A percentile compares a stretch with the other conserved stretches of the same genome.
Conservation (phyloP, 1,140 invertebrate species). For the Zaprionus gabonicus region DNA sequence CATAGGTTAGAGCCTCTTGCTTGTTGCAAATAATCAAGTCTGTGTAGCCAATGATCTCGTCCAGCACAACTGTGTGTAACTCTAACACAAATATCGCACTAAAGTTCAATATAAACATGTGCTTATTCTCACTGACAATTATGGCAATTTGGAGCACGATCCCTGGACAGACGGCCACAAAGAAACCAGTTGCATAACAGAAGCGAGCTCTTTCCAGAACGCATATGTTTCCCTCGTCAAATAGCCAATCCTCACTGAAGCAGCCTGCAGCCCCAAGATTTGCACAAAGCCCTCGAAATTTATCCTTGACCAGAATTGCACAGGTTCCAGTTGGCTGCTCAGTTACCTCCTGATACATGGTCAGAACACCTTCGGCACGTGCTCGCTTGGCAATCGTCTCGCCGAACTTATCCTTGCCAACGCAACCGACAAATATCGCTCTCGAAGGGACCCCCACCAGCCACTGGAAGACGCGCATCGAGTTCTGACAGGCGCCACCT, state of each 20-base stretch:
- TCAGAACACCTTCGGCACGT: conserved; percentile 91
- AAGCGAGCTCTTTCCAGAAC: conserved; percentile 40
- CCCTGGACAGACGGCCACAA: conserved; percentile 50
- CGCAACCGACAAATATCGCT: conserved; percentile 95
- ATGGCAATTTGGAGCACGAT: conserved; percentile 35
- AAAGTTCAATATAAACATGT: conserved; percentile 54
- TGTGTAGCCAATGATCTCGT: conserved; percentile 37
- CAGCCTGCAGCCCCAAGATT: conserved; percentile 62
- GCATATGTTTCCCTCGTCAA: conserved; percentile 55
- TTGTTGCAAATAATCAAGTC: conserved; percentile 66
- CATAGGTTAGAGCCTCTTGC: conserved; percentile 54
- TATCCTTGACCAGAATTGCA: conserved; percentile 89
- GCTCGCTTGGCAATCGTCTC: conserved; percentile 93
- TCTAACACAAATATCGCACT: conserved; percentile 65
- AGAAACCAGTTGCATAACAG: conserved; percentile 65
- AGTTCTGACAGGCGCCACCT: conserved; percentile 98
- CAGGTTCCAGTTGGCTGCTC: conserved; percentile 94
- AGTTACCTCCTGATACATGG: conserved; percentile 91
- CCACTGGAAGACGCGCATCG: conserved; percentile 96
- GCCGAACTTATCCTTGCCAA: conserved; percentile 96
- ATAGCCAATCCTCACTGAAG: conserved; percentile 53
- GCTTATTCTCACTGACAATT: conserved; percentile 26
- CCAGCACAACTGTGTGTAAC: conserved; percentile 34
- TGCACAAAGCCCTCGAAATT: conserved; percentile 58
- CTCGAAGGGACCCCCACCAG: conserved; percentile 92